phyloP scores from a whole-genome alignment of 2,888 invertebrate species.

The Hirtodrosophila alboralis region DNA sequence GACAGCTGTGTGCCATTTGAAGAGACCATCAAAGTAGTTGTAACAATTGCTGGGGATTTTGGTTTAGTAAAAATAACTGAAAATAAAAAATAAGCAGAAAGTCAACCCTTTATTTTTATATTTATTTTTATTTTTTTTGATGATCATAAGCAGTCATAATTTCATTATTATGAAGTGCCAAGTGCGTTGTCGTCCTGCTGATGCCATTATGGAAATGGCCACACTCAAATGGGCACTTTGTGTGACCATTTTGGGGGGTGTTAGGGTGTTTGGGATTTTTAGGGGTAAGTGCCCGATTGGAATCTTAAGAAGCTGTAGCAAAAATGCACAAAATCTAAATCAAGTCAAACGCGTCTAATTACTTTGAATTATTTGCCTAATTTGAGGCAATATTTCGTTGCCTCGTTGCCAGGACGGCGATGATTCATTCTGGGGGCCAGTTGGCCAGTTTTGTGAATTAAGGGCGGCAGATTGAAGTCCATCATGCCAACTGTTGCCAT shows the following conservation, averaged over 20 bases:
- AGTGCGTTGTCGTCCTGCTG: slow-evolving; percentile 45
- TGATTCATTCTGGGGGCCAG: slow-evolving; percentile 71
- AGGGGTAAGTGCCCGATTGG: slow-evolving; percentile 27
- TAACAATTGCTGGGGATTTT: slow-evolving; percentile 34
- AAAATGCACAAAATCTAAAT: slow-evolving; percentile 20
- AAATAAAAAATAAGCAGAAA: slow-evolving; percentile 33
- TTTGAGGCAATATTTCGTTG: slow-evolving; percentile 72
- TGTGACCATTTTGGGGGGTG: slow-evolving; percentile 47
- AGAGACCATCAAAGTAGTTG: slow-evolving; percentile 51
- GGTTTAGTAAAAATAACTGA: slow-evolving; percentile 11
- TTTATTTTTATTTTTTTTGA: slow-evolving; percentile 47
- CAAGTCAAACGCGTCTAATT: slow-evolving; percentile 67
- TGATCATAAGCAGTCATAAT: slow-evolving; percentile 75
- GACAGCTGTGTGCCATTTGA: slow-evolving; percentile 42
- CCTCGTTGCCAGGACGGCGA: slow-evolving; percentile 67
- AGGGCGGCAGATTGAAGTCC: slow-evolving; percentile 48
- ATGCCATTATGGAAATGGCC: slow-evolving; percentile 65
- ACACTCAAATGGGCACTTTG: slow-evolving; percentile 65
- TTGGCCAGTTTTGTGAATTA: slow-evolving; percentile 24
- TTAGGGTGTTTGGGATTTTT: slow-evolving; percentile 8
- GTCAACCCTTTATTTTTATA: too few relatives aligned
- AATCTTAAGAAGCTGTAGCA: slow-evolving; percentile 51
- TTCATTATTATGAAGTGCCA: slow-evolving; percentile 78
- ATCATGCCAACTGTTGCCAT: slow-evolving; percentile 75
- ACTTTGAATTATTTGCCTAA: slow-evolving; percentile 79